A percentile compares a stretch with the other conserved stretches of the same genome.
Conservation (phyloP, 2,113 vertebrate species). For the Eupsittula cactorum region DNA sequence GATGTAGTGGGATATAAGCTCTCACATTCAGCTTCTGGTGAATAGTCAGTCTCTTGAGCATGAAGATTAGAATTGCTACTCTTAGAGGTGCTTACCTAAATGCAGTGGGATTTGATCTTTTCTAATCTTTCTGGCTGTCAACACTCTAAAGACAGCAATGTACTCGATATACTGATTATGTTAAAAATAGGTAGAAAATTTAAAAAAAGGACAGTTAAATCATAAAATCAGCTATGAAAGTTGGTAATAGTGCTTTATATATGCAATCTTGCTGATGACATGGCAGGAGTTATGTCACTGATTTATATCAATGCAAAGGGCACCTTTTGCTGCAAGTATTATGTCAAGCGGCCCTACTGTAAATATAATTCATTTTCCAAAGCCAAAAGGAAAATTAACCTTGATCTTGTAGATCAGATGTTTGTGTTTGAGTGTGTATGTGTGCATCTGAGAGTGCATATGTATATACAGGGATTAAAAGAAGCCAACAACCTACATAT, state of each 20-base stretch:
- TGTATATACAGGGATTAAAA: constrained; percentile 32
- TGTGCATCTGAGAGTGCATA: not conserved
- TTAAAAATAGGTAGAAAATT: not conserved
- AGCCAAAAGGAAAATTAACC: not conserved
- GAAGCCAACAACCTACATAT: constrained; percentile 4
- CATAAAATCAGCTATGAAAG: not conserved
- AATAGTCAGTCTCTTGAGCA: not conserved
- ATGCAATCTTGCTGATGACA: not conserved
- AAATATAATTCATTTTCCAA: not conserved
- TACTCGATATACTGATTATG: not conserved
- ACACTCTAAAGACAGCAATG: not conserved
- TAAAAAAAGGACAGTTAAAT: not conserved
- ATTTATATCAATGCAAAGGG: not conserved
- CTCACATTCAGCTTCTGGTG: not conserved
- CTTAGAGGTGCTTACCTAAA: not conserved
- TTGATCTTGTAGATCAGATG: not conserved
- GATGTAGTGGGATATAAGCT: not conserved
- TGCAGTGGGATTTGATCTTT: not conserved
- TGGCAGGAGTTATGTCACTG: not conserved
- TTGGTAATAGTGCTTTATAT: not conserved
- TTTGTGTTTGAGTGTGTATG: not conserved
- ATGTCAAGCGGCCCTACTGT: not conserved
- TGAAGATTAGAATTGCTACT: not conserved
- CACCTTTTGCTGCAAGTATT: not conserved
- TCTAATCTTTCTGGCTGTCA: not conserved